Evolutionary conservation across 64 coral and sea anemone species (phyloP).

Genomic region (Montipora foliosa): DNA sequence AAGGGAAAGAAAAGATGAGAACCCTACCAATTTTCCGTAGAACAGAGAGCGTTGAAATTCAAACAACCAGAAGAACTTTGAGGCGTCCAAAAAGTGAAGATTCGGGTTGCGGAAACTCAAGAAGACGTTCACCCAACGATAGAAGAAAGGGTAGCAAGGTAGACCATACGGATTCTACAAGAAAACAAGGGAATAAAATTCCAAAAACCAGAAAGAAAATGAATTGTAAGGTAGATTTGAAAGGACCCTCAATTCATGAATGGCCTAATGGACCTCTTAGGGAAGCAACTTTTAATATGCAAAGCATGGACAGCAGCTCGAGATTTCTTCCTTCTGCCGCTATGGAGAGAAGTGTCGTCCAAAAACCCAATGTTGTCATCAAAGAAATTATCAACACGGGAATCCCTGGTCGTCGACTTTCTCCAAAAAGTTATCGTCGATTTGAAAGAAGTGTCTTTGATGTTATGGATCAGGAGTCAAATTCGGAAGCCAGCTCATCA

Average conservation of each 20-base stretch:
- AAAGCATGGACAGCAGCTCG: not conserved
- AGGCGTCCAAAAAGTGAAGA: not conserved
- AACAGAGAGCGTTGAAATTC: not conserved
- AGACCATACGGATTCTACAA: not conserved
- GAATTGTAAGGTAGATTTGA: not conserved
- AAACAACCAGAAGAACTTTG: not conserved
- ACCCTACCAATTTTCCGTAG: not conserved
- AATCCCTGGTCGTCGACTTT: conserved; percentile 44
- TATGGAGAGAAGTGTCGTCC: conserved; percentile 60
- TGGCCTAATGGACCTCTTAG: not conserved
- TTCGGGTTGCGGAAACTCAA: not conserved
- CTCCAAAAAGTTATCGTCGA: conserved; percentile 70
- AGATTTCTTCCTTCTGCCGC: not conserved
- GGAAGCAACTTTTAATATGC: not conserved
- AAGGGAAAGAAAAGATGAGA: not conserved
- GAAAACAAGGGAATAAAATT: not conserved
- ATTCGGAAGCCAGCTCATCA: conserved; percentile 25
- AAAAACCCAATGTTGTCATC: conserved; percentile 75
- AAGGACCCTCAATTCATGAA: not conserved
- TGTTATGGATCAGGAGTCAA: conserved; percentile 37
- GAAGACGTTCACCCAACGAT: not conserved
- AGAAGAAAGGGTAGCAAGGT: not conserved
- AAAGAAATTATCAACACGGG: conserved; percentile 97
- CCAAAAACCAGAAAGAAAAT: not conserved
- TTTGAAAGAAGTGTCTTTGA: conserved; percentile 86